Evolutionary conservation across 2,888 invertebrate genomes (phyloP).

Genomic region (Epistrophe grossulariae): DNA sequence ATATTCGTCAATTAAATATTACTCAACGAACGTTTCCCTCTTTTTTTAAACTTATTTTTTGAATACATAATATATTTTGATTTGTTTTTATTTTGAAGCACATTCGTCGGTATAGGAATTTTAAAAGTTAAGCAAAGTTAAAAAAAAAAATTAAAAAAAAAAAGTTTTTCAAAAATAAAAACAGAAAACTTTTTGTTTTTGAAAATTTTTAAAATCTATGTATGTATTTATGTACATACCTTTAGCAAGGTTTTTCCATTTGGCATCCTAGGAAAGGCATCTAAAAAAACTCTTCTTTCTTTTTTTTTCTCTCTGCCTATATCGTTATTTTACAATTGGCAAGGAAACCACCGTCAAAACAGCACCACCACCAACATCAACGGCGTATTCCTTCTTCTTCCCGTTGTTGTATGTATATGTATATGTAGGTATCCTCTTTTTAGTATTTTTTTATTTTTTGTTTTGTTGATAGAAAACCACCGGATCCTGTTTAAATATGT

Average conservation of each 20-base stretch:
- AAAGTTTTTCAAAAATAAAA: slow-evolving; percentile 9
- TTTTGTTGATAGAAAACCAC: background rate
- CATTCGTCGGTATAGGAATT: background rate
- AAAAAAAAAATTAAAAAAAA: background rate
- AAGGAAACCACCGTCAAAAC: background rate
- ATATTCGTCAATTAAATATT: slow-evolving; percentile 9
- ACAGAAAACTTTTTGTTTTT: slow-evolving; percentile 2
- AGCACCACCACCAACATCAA: background rate
- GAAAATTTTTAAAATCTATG: background rate
- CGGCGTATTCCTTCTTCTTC: slow-evolving; percentile 2
- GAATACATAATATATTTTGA: background rate
- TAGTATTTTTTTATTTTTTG: background rate
- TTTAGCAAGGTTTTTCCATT: slow-evolving; percentile 62
- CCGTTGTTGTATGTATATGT: background rate
- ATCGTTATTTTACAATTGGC: background rate
- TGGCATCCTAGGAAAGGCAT: slow-evolving; percentile 69
- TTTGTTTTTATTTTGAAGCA: background rate
- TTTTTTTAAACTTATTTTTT: background rate
- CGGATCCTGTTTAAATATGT: slow-evolving; percentile 1
- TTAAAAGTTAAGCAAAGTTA: background rate
- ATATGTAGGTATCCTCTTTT: background rate
- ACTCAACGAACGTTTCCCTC: background rate
- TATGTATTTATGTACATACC: slow-evolving; percentile 48
- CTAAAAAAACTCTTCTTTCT: slow-evolving; percentile 42
- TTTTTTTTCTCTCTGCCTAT: slow-evolving; percentile 10